Base-by-base conservation (phyloP, 2,113 vertebrate species). In the Tetrax tetrax region DNA sequence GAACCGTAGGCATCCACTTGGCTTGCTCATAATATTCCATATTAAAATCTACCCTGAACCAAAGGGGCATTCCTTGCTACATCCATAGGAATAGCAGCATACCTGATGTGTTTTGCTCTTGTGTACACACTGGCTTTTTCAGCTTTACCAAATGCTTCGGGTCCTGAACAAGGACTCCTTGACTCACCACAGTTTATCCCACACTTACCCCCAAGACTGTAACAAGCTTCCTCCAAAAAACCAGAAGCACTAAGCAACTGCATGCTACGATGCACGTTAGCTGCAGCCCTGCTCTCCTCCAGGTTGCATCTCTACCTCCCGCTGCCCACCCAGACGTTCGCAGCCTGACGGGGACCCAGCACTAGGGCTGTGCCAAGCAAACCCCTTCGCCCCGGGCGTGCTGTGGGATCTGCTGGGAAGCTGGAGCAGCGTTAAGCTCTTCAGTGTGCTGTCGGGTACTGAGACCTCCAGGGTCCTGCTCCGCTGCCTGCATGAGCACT, bases 371-470 rank as follows among this genome's bases (percentile, higher is more conserved):
- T 56, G 28, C 24, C 33, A 29, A 74, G 78, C 4, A 53, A 84
- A 43, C 35, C 9, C 3, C 57, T 89, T 70, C 13, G 89, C 66
- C 51, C 17, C 6, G 2, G 41, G 35, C 4, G 4, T 10, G 8
- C 25, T 77, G 22, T 0, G 1, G 45, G 60, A 65, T 47, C 64
- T 38, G 28, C 59, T 75, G 56, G 31, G 29, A 60, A 45, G 22
- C 19, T 70, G 24, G 23, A 86, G 23, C 3, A 3, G 16, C 7
- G 2, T 69, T 71, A 57, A 61, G 27, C 38, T 91, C 10, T 45
- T 35, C 38, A 2, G 0, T 1, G 3, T 3, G 5, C 24, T 38
- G 12, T 7, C 0, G 0, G 35, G 41, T 16, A 15, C 37, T 0
- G 3, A 27, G n/a, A 88, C 33, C 60, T 57, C 38, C 77, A 66